phyloP scores from a whole-genome alignment of 2,888 invertebrate genomes.

The Drosophila testacea region DNA sequence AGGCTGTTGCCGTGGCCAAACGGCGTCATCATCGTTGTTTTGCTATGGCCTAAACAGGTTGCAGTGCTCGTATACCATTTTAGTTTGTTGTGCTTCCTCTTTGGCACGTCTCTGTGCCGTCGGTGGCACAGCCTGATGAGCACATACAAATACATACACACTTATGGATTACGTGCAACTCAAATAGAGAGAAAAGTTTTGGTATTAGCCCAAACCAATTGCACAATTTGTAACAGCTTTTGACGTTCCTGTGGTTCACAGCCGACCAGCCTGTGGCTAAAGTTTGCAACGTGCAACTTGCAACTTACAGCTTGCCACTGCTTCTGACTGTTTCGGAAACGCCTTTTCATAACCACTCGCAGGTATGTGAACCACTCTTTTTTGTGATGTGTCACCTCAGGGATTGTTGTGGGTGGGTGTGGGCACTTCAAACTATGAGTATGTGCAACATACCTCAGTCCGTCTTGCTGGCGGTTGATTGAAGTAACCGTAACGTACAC shows the following conservation, averaged over 20 bases:
- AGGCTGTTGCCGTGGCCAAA: slow-evolving; percentile 22
- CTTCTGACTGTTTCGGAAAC: slow-evolving; percentile 48
- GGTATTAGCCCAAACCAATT: slow-evolving; percentile 77
- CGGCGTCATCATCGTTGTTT: slow-evolving; percentile 22
- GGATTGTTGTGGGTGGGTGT: slow-evolving; percentile 50
- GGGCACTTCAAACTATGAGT: slow-evolving; percentile 34
- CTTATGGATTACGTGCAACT: slow-evolving; percentile 37
- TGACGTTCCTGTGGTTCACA: slow-evolving; percentile 59
- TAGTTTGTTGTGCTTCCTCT: slow-evolving; percentile 68
- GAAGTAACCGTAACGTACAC: slow-evolving; percentile 24
- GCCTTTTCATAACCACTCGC: slow-evolving; percentile 44
- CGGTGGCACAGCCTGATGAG: slow-evolving; percentile 61
- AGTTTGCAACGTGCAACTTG: slow-evolving; percentile 21
- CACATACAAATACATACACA: slow-evolving; percentile 27
- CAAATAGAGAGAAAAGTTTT: slow-evolving; percentile 52
- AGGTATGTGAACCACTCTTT: slow-evolving; percentile 20
- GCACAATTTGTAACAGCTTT: slow-evolving; percentile 79
- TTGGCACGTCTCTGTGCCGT: slow-evolving; percentile 57
- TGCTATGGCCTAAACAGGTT: slow-evolving; percentile 68
- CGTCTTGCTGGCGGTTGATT: slow-evolving; percentile 27
- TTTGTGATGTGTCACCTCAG: slow-evolving; percentile 62
- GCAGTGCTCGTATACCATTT: slow-evolving; percentile 78
- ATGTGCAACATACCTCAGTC: slow-evolving; percentile 19
- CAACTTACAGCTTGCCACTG: slow-evolving; percentile 25
- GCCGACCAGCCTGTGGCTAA: slow-evolving; percentile 39